Evolutionary conservation across 1,140 invertebrate genomes (phyloP), one percentile per base, ranked within the genome.

Genomic region (Calliphora vicina): DNA sequence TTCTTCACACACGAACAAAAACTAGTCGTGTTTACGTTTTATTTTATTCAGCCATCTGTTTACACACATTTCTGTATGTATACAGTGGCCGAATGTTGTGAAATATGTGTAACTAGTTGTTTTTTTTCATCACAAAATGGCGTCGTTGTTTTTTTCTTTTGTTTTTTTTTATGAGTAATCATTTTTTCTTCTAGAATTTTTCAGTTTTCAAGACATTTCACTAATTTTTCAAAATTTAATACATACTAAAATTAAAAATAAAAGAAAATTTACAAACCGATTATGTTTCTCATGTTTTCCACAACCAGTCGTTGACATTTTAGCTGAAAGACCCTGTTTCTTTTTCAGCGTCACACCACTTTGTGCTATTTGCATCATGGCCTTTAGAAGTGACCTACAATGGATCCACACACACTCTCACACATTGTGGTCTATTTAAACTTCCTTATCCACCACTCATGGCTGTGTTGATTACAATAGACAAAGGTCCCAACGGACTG

Each of bases 401-500:
- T 50, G 45, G 3, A 13, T 35, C 17, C 72, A 74, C 23, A 72
- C 25, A 26, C 26, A 72, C 67, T 26, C 25, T 2, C 71, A 35
- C 25, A 72, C 72, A 27, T 35, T 74, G 72, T 74, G 72, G 72
- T 17, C 72, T 35, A 74, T 74, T 27, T 35, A 13, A 74, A 78
- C 74, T 78, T 78, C 72, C 42, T 25, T 42, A 78, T 43, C 42
- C 74, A 43, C 15, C n/a, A 23, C 20, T 23, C 42, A 42, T 76
- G 42, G 74, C 43, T 78, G 74, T 78, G 29, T 45, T 43, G 20
- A 10, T 78, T 20, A 17, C 20, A 23, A 43, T 23, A 78, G 74
- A 78, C 74, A 78, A 78, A 78, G 74, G 74, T 78, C 74, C 29
- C 74, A 78, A 78, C 74, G 74, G 85, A 89, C 88, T 89, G 88